Conservation (phyloP, 2,113 vertebrate genomes). For the Benitochromis conjunctus region DNA sequence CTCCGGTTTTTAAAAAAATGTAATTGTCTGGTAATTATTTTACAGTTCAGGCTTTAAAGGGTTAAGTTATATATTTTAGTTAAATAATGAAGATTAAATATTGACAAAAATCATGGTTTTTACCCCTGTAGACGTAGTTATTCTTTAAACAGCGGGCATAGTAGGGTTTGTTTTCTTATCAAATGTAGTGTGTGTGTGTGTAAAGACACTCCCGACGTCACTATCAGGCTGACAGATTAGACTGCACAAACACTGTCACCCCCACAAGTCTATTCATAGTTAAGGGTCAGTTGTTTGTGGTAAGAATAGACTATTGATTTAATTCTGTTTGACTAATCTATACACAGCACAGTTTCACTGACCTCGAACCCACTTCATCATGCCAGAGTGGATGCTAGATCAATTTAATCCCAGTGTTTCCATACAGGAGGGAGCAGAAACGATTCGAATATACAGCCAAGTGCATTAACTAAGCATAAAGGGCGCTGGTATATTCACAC, state of each 20-base stretch:
- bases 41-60: neutral
- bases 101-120: neutral
- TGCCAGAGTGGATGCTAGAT: neutral
- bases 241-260: neutral
- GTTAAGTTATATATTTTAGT: neutral
- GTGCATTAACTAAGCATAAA: neutral
- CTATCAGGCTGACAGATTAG: constrained; percentile 2
- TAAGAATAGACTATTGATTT: constrained; percentile 36
- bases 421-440: neutral
- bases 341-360: constrained; percentile 4
- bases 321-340: constrained; percentile 13
- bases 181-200: neutral
- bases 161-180: neutral
- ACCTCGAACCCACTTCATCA: neutral
- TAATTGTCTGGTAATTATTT: neutral
- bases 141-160: neutral
- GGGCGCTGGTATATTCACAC: neutral
- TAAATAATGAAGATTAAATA: neutral
- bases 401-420: neutral
- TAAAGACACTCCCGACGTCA: neutral
- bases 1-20: fast-evolving
- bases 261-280: neutral
- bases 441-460: neutral
- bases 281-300: neutral
- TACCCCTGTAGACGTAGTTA: neutral